Conservation (phyloP, 2,888 invertebrate genomes). For the Cerceris ruficornis region DNA sequence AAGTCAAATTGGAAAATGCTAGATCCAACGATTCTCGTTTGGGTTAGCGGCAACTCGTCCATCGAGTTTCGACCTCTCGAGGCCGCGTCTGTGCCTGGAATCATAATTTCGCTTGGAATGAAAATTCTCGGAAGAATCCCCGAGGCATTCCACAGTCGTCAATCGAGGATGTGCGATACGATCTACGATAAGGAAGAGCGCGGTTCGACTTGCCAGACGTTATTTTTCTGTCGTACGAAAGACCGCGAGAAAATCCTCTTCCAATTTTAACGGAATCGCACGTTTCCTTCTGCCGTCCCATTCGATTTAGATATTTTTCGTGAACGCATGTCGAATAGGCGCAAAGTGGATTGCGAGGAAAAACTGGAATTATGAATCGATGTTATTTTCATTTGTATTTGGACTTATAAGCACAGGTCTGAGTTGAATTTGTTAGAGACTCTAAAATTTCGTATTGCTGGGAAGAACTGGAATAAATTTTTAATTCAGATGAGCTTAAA, state of each 20-base stretch:
- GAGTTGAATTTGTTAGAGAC: too few species aligned
- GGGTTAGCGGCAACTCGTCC: constrained; percentile 40
- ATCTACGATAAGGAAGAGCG: constrained; percentile 49
- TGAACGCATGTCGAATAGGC: too few species aligned
- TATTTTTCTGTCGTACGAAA: constrained; percentile 8
- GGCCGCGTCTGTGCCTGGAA: constrained; percentile 62
- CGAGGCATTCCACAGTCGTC: constrained; percentile 53
- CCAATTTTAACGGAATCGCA: neutral
- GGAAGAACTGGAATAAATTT: too few species aligned
- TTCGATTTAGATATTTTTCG: neutral
- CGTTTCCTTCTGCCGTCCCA: neutral
- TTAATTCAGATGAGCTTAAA: too few species aligned
- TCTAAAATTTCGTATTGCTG: too few species aligned
- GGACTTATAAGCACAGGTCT: too few species aligned
- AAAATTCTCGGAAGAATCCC: constrained; percentile 60
- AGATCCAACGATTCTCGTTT: constrained; percentile 32
- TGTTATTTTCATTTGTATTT: too few species aligned
- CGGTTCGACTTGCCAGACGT: neutral
- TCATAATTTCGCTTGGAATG: constrained; percentile 56
- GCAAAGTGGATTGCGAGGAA: too few species aligned
- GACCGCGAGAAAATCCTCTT: neutral
- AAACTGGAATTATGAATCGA: too few species aligned
- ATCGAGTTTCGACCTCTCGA: constrained; percentile 63
- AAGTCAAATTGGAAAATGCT: constrained; percentile 6
- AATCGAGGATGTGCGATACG: constrained; percentile 55